Evolutionary conservation across 1,140 invertebrate species (phyloP).

Genomic region (Drosophila nannoptera): DNA sequence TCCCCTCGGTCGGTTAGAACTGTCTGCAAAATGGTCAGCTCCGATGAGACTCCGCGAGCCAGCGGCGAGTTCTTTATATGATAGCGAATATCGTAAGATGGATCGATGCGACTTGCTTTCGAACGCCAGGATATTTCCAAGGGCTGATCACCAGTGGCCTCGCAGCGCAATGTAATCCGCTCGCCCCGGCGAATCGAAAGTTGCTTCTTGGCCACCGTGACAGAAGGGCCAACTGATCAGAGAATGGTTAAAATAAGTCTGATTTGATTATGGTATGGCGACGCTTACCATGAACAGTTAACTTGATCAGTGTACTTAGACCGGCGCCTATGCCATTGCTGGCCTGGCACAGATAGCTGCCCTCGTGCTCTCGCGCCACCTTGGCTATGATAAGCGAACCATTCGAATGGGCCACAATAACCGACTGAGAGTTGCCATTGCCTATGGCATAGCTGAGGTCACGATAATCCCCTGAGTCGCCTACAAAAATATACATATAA

Average conservation of each 20-base stretch:
- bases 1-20: slow-evolving; percentile 84
- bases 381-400: slow-evolving; percentile 80
- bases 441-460: slow-evolving; percentile 79
- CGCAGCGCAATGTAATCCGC: slow-evolving; percentile 85
- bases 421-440: slow-evolving; percentile 46
- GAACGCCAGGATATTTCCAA: slow-evolving; percentile 87
- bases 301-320: slow-evolving; percentile 85
- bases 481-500: slow-evolving; percentile 31
- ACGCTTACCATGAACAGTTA: slow-evolving; percentile 86
- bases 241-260: not conserved
- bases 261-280: too few species aligned
- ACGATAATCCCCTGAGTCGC: slow-evolving; percentile 82
- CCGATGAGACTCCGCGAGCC: slow-evolving; percentile 81
- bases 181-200: slow-evolving; percentile 84
- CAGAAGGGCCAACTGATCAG: slow-evolving; percentile 62
- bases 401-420: slow-evolving; percentile 80
- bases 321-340: slow-evolving; percentile 87
- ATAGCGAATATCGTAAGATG: slow-evolving; percentile 80
- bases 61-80: slow-evolving; percentile 80
- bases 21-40: slow-evolving; percentile 83
- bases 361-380: slow-evolving; percentile 83
- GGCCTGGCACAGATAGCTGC: slow-evolving; percentile 89
- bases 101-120: slow-evolving; percentile 80
- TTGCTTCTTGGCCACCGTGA: slow-evolving; percentile 79
- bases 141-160: slow-evolving; percentile 91